These are phyloP conservation scores for Himalopsyche japonica DNA, from an alignment of 2,888 invertebrate genomes.

Conservation along the genomic window DNA sequence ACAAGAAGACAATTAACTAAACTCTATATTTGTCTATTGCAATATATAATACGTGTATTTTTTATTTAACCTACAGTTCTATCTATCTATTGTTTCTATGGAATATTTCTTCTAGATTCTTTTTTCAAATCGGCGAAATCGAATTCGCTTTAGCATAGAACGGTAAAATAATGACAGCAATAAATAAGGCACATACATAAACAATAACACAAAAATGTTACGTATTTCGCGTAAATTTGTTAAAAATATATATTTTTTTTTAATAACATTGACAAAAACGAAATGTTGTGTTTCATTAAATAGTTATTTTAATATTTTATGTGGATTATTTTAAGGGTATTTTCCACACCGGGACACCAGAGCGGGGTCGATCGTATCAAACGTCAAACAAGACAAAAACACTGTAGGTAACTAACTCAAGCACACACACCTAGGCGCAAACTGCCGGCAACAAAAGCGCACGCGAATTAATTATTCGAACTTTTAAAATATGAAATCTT, in stretches of 20 bases:
- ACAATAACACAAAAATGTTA: neutral
- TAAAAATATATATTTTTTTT: too few species aligned
- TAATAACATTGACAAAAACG: too few species aligned
- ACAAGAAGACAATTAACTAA: too few species aligned
- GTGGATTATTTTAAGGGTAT: too few species aligned
- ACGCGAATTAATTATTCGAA: too few species aligned
- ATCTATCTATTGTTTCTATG: too few species aligned
- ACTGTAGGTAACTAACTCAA: neutral
- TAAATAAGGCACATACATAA: neutral
- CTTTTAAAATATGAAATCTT: neutral
- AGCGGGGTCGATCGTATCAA: neutral
- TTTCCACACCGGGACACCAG: neutral
- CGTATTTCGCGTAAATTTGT: too few species aligned
- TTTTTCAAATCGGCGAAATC: neutral
- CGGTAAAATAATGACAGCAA: neutral
- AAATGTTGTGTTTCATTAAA: neutral
- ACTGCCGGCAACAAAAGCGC: neutral
- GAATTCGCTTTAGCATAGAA: neutral
- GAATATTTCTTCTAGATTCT: neutral
- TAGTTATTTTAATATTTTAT: neutral
- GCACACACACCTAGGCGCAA: neutral
- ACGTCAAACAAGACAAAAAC: slow-evolving; percentile 2
- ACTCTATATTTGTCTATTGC: too few species aligned
- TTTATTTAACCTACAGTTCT: too few species aligned
- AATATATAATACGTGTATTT: too few species aligned